Evolutionary conservation across 2,113 vertebrate genomes (phyloP), one percentile per base, ranked within the genome.

Genomic region (Rhegmatorhina hoffmannsi): DNA sequence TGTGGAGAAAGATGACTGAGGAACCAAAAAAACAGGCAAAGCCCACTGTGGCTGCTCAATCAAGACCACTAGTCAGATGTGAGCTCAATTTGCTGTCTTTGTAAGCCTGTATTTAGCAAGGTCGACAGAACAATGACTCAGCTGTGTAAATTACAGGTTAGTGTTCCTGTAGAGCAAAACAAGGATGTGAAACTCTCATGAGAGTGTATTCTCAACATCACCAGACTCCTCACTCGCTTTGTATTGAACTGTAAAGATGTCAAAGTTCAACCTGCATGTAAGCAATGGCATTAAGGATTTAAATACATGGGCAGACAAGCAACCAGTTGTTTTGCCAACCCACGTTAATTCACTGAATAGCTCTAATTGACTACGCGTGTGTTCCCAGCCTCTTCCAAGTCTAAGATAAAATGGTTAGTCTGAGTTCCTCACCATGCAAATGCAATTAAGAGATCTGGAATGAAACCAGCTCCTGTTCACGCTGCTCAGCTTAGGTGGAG

Each of bases 121-220:
- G 63, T 26, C 90, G 86, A 73, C 59, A 82, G 84, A 91, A 95
- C 78, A 91, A 75, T 92, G 91, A 92, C 58, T 96, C 74, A 87
- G 19, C 38, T 83, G 40, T 66, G 78, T 73, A 89, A 95, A 87
- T 92, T 36, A 83, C 29, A 83, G 53, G 49, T 49, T 75, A 62
- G 24, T 55, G 43, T 47, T 66, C 70, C 68, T 89, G 67, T 4
- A 78, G 29, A 81, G 59, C 38, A 84, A 89, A 92, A 89, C 31
- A 92, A 89, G 18, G 21, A 84, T 2, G 10, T 77, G 63, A 89
- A 53, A 62, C n/a, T 40, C 53, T 58, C n/a, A 13, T 12, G 33
- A 83, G 40, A 55, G 34, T 40, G 23, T 58, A 53, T 62, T 76
- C 43, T 75, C 68, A 84, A 4, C 59, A 64, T 58, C 47, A 81